Evolutionary conservation across 2,888 invertebrate species (phyloP).

Genomic region (Carabus problematicus): DNA sequence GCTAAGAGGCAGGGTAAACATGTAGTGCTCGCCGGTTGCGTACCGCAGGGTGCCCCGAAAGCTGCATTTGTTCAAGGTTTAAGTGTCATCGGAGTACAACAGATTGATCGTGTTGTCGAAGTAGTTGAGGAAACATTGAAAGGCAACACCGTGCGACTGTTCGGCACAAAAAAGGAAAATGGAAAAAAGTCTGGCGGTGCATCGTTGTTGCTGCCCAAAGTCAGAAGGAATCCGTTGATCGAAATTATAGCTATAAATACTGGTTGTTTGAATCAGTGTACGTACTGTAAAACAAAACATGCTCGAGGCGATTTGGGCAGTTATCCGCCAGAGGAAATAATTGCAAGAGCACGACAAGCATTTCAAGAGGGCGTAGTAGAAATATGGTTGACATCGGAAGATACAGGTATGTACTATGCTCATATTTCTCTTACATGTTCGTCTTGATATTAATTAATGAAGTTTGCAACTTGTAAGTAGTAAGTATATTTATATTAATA

Average conservation of each 20-base stretch:
- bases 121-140: slow-evolving; percentile 98
- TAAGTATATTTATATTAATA: slow-evolving; percentile 11
- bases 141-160: slow-evolving; percentile 79
- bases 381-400: slow-evolving; percentile 98
- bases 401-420: slow-evolving; percentile 80
- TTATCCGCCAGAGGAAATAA: slow-evolving; percentile 88
- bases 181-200: slow-evolving; percentile 89
- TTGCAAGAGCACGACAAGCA: slow-evolving; percentile 84
- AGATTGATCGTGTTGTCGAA: slow-evolving; percentile 96
- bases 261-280: slow-evolving; percentile 97
- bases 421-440: too few species aligned
- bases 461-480: too few species aligned
- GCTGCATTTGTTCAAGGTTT: slow-evolving; percentile 74
- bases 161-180: slow-evolving; percentile 81
- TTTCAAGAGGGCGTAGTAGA: slow-evolving; percentile 93
- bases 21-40: slow-evolving; percentile 97
- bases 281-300: slow-evolving; percentile 98
- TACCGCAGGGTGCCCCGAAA: slow-evolving; percentile 91
- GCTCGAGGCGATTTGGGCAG: slow-evolving; percentile 97
- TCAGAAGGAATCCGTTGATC: slow-evolving; percentile 92
- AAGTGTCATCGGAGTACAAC: slow-evolving; percentile 97
- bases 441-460: too few species aligned
- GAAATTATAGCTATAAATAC: slow-evolving; percentile 98
- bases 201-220: slow-evolving; percentile 87
- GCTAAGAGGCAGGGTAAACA: slow-evolving; percentile 78